Conservation (phyloP, 64 coral and sea anemone genomes). For the Porites lutea region DNA sequence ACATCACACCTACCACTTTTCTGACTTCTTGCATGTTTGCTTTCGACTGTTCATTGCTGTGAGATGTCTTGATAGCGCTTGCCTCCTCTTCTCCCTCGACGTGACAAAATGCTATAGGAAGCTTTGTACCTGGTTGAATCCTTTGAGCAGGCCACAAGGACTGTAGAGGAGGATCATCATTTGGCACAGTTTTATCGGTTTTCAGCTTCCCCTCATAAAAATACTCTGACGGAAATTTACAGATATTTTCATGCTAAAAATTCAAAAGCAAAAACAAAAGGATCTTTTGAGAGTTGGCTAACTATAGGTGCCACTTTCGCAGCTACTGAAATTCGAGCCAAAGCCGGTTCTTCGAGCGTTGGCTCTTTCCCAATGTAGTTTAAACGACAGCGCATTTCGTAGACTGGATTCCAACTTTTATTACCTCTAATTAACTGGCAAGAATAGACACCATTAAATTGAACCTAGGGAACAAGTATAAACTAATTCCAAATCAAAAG, state of each 20-base stretch:
- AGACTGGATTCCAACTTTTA: no score
- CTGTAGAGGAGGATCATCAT: not conserved
- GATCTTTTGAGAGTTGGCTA: no score
- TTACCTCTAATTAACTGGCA: no score
- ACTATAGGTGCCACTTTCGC: no score
- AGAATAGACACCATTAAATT: no score
- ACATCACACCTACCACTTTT: conserved; percentile 74
- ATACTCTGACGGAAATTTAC: conserved; percentile 70
- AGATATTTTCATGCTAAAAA: conserved; percentile 70
- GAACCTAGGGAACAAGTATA: not conserved
- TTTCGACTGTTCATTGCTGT: conserved; percentile 80
- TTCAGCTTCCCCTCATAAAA: conserved; percentile 60
- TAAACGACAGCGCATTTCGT: no score
- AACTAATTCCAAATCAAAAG: not conserved
- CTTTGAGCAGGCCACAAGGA: conserved; percentile 64
- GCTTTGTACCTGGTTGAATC: not conserved
- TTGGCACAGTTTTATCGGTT: conserved; percentile 38
- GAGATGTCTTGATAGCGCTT: conserved; percentile 53
- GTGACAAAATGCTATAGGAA: conserved; percentile 76
- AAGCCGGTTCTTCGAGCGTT: no score
- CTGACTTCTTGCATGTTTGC: conserved; percentile 71
- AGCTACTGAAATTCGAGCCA: no score
- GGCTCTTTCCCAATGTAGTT: no score
- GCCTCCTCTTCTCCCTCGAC: conserved; percentile 78
- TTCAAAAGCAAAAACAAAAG: not conserved